phyloP scores from a whole-genome alignment of 2,113 vertebrate genomes.

The Pimephales promelas region DNA sequence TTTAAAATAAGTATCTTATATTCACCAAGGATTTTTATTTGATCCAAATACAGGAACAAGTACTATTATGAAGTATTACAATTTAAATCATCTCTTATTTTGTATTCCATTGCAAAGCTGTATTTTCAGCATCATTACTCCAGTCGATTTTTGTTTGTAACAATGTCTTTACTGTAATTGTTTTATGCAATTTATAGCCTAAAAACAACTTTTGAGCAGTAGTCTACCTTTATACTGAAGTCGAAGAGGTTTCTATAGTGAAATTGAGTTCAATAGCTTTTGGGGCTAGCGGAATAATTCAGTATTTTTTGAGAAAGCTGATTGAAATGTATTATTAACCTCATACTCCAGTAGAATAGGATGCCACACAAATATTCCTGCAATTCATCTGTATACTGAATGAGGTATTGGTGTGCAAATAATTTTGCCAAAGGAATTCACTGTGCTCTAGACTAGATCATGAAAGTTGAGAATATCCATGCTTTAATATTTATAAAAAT shows the following conservation, averaged over 20 bases:
- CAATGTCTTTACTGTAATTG: no score
- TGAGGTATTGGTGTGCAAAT: not conserved
- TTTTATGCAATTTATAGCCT: no score
- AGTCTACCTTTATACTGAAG: not conserved
- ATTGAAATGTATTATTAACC: not conserved
- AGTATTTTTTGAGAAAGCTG: not conserved
- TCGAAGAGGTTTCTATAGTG: not conserved
- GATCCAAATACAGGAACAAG: no score
- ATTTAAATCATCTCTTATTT: no score
- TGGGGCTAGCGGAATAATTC: not conserved
- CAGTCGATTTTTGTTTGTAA: no score
- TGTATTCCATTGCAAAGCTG: no score
- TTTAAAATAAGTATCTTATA: not conserved
- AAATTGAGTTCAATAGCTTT: slow-evolving; percentile 3
- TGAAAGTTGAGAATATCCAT: not conserved
- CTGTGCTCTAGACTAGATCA: not conserved
- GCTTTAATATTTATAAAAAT: not conserved
- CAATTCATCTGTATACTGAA: not conserved
- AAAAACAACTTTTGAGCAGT: no score
- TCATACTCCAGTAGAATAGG: not conserved
- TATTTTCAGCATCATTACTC: no score
- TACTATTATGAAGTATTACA: no score
- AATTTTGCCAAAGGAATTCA: not conserved
- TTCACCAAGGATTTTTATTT: not conserved
- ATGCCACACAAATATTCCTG: not conserved